phyloP scores from a whole-genome alignment of 2,888 invertebrate species.

The Allacma fusca region DNA sequence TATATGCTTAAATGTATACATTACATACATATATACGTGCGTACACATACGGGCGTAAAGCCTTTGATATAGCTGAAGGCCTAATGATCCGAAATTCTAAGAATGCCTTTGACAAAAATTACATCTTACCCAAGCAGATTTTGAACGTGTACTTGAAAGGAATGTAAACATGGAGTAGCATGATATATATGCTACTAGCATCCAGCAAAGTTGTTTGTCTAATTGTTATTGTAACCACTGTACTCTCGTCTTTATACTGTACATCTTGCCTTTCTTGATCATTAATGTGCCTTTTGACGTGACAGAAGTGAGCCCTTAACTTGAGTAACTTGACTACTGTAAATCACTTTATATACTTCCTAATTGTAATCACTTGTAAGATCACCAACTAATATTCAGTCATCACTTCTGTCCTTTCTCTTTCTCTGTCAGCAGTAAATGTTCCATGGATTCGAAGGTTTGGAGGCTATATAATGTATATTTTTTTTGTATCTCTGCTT shows the following conservation, averaged over 20 bases:
- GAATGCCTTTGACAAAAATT: slow-evolving; percentile 14
- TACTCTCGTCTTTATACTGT: not conserved
- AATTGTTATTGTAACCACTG: slow-evolving; percentile 3
- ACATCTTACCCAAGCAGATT: not conserved
- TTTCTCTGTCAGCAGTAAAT: slow-evolving; percentile 17
- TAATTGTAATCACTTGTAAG: too few species aligned
- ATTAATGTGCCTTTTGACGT: too few species aligned
- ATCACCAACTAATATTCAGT: too few species aligned
- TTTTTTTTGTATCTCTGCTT: not conserved
- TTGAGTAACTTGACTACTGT: too few species aligned
- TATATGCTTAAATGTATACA: too few species aligned
- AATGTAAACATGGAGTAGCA: slow-evolving; percentile 14
- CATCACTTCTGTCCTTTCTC: not conserved
- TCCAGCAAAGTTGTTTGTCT: slow-evolving; percentile 10
- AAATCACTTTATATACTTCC: too few species aligned
- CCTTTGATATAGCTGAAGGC: too few species aligned
- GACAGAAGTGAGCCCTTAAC: too few species aligned
- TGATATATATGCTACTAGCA: too few species aligned
- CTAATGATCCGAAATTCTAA: slow-evolving; percentile 24
- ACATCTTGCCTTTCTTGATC: too few species aligned
- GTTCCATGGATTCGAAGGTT: slow-evolving; percentile 5
- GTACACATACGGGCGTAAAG: too few species aligned
- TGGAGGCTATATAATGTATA: slow-evolving; percentile 2
- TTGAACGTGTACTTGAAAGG: slow-evolving; percentile 3
- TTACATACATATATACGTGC: too few species aligned